phyloP scores from a whole-genome alignment of 2,113 vertebrate species.

The Danio rerio region DNA sequence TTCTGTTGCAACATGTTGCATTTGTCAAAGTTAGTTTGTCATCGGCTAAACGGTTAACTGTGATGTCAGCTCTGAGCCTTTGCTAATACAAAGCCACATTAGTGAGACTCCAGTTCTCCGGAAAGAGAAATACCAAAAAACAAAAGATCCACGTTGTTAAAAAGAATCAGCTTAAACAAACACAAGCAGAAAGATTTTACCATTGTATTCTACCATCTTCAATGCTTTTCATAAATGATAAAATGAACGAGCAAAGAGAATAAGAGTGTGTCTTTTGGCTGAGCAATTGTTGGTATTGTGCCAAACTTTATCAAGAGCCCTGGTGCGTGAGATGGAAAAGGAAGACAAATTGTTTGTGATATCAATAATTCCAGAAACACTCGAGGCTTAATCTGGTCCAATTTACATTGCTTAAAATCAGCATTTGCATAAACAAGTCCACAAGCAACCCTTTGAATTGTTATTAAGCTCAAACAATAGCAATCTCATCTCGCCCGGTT shows the following conservation, averaged over 20 bases:
- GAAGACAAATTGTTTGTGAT: constrained; percentile 56
- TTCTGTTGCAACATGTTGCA: too few relatives aligned
- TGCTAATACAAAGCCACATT: constrained; percentile 3
- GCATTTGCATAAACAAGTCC: constrained; percentile 45
- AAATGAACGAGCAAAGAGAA: not conserved
- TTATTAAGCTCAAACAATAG: constrained; percentile 51
- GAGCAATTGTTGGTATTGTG: constrained; percentile 6
- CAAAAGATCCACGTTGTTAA: not conserved
- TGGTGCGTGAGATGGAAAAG: constrained; percentile 13
- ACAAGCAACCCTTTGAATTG: constrained; percentile 52
- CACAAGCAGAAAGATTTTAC: not conserved
- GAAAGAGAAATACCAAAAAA: not conserved
- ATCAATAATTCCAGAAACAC: constrained; percentile 52
- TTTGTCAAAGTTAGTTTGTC: too few relatives aligned
- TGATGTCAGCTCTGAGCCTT: too few relatives aligned
- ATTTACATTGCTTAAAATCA: constrained; percentile 59
- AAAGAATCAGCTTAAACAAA: not conserved
- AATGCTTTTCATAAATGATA: not conserved
- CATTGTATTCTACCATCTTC: not conserved
- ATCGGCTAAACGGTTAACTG: too few relatives aligned
- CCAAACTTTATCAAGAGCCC: constrained; percentile 33
- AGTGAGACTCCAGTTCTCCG: not conserved
- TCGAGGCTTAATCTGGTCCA: constrained; percentile 53
- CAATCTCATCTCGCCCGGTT: not conserved
- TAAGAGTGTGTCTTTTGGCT: not conserved